These are phyloP conservation scores for Scolopax bukidnonensis DNA, from an alignment of 2,797 vertebrate species.

Conservation along the genomic window DNA sequence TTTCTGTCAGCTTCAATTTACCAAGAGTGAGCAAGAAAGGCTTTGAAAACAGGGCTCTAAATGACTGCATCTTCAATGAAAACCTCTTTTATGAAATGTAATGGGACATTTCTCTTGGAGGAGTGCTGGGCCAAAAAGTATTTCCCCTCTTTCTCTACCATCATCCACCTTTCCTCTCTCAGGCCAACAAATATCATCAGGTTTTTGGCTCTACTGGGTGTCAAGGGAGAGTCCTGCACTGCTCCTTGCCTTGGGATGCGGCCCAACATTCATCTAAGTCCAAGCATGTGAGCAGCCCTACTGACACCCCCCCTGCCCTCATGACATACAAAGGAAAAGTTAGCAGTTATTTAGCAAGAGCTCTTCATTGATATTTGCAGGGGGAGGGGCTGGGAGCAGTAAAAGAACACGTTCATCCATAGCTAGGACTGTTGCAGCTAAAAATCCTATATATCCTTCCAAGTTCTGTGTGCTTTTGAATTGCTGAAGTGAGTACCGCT, in stretches of 20 bases:
- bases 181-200: background rate
- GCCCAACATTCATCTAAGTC: background rate
- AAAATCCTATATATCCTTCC: background rate
- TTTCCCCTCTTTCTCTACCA: background rate
- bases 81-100: background rate
- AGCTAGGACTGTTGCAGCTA: background rate
- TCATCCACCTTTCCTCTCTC: background rate
- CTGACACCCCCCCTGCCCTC: too few relatives aligned
- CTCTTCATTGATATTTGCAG: background rate
- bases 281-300: background rate
- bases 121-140: background rate
- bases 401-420: background rate
- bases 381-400: background rate
- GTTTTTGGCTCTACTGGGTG: background rate
- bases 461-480: background rate
- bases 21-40: background rate
- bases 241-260: background rate
- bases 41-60: background rate
- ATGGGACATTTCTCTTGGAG: background rate
- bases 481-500: background rate
- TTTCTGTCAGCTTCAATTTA: slow-evolving; percentile 50
- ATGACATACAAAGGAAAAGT: background rate
- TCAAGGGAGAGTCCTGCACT: background rate
- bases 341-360: background rate
- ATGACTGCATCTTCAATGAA: background rate